Evolutionary conservation across 2,797 vertebrate species (phyloP), one percentile per base, ranked within the genome.

Genomic region (Stomatorhinus walkeri): DNA sequence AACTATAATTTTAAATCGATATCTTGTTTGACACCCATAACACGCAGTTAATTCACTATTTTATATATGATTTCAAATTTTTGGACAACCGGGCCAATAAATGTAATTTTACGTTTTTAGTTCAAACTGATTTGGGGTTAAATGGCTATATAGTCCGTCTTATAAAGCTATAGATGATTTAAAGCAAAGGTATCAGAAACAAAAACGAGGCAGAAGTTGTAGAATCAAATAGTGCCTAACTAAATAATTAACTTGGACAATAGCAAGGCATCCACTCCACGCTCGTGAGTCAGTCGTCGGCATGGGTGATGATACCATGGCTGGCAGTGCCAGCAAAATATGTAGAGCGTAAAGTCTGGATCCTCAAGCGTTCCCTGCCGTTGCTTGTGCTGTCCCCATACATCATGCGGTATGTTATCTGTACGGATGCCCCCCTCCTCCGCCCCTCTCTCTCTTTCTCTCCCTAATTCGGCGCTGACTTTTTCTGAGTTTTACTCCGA

Each of bases 391-490:
- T 89, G 61, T 89, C 40, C 89, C 88, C 64, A 91, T 91, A 89
- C 90, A 89, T 90, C 89, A 76, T 76, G 89, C 89, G 56, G 59
- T 84, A 90, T 81, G 61, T 79, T 76, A 52, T 83, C 84, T 87
- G 87, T 79, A 83, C 40, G 48, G 14, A 64, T 59, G 88, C 68
- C 79, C 88, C 76, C 88, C 40, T 4, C 43, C 81, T 24, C 89
- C 51, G 64, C 52, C 61, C n/a, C 88, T 68, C 87, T 68, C 76
- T 85, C 56, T 84, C 89, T 56, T 79, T 88, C 61, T 83, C 87
- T 89, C 48, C 86, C 88, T 89, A 87, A 79, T 89, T 88, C 90
- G 88, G 87, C 89, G 90, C 89, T 89, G 88, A 89, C 90, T 90
- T 90, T 90, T 90, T 79, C 72, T 48, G 76, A 89, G 64, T 87